Evolutionary conservation across 2,797 vertebrate species (phyloP), one percentile per base, ranked within the genome.

Genomic region (Chloroceryle inda): DNA sequence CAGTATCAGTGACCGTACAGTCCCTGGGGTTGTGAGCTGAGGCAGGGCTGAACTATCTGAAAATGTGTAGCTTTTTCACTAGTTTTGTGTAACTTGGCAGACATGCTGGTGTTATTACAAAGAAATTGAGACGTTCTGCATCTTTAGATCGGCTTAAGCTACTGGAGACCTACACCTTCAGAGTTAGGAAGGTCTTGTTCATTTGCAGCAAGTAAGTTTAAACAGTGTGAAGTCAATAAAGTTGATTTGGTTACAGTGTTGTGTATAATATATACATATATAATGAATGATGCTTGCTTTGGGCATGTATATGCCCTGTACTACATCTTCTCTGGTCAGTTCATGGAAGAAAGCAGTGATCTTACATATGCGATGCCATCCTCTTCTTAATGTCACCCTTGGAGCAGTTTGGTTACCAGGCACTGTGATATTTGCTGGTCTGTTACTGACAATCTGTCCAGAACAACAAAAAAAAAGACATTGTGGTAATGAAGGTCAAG

Each of bases 101-200:
- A 29, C 10, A 1, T 40, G 29, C n/a, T 67, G 20, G 35, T 69
- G 35, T 22, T 67, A 20, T 10, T 67, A 35, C 0, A 2, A 45
- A 71, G 38, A 53, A 75, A 59, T 21, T 1, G 0, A 35, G 47
- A 63, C 80, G n/a, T 40, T 82, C 38, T 71, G 31, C 19, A 4
- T 67, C 63, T 72, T 91, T 19, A 33, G 11, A 29, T 89, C 20
- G 76, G 33, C 37, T 61, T 76, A 68, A 86, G 37, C 40, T 91
- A 11, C 42, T 73, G 50, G 50, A 68, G 20, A 61, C 21, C 69
- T 81, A 13, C 4, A 42, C 10, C 21, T 73, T 61, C 18, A 26
- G 40, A 52, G 29, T 61, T 44, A 42, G 45, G 40, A 64, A 73
- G 40, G 15, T 66, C 50, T 68, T 80, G 31, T 73, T 91, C 29